These are phyloP conservation scores for Siphamia tubifer DNA, from an alignment of 2,113 vertebrate genomes.

Conservation along the genomic window DNA sequence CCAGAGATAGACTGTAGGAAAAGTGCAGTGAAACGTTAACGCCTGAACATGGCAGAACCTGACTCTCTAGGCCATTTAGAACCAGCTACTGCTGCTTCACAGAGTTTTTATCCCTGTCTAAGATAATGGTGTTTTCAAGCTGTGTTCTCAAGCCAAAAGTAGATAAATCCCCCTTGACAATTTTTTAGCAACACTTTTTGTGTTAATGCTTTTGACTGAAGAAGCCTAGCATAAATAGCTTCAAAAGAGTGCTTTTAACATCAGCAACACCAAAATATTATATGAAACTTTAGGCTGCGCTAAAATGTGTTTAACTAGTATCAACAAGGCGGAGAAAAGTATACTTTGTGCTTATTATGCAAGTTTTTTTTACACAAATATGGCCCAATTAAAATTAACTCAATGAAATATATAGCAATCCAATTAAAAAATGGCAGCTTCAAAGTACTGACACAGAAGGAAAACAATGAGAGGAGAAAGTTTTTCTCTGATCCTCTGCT, in stretches of 20 bases:
- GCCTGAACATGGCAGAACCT: conserved; percentile 66
- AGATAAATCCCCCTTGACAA: conserved; percentile 55
- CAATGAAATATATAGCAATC: conserved; percentile 25
- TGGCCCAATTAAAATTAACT: conserved; percentile 58
- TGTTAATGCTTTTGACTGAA: conserved; percentile 21
- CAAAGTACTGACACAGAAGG: conserved; percentile 20
- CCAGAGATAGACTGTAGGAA: conserved; percentile 92
- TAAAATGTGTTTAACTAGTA: conserved; percentile 14
- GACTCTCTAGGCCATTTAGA: conserved; percentile 62
- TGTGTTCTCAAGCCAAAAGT: conserved; percentile 47
- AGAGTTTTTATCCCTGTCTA: conserved; percentile 38
- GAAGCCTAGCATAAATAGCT: conserved; percentile 31
- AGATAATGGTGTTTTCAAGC: conserved; percentile 67
- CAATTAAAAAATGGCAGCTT: conserved; percentile 39
- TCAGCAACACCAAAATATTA: conserved; percentile 3
- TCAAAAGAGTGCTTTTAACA: conserved; percentile 29
- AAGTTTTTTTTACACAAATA: conserved; percentile 57
- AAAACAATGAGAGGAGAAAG: neutral
- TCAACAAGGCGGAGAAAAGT: conserved; percentile 1
- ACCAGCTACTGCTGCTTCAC: conserved; percentile 55
- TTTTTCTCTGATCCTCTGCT: neutral
- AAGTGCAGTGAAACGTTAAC: conserved; percentile 72
- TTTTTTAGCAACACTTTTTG: conserved; percentile 41
- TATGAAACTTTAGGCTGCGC: conserved; percentile 15
- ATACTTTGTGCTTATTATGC: conserved; percentile 7